These are phyloP conservation scores for Ardeotis arabs DNA, from an alignment of 2,113 vertebrate species.

Conservation along the genomic window DNA sequence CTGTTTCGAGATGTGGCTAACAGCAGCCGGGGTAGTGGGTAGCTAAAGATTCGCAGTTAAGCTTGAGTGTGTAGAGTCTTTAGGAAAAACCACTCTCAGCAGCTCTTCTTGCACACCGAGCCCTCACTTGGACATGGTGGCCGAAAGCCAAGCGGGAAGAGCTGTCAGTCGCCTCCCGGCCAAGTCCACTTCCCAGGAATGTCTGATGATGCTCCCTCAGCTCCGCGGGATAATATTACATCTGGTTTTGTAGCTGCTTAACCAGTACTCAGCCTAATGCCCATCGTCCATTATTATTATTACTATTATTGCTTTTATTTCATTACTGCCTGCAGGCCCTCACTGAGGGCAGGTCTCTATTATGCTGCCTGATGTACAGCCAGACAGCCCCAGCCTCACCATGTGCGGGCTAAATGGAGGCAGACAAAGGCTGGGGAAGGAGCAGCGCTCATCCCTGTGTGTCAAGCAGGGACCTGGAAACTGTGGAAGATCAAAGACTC, in stretches of 20 bases:
- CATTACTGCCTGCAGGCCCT: slow-evolving; percentile 55
- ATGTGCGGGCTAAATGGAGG: slow-evolving; percentile 8
- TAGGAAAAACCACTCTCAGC: neutral
- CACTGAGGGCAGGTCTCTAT: slow-evolving; percentile 9
- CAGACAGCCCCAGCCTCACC: slow-evolving; percentile 27
- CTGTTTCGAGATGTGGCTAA: neutral
- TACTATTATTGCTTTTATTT: slow-evolving; percentile 64
- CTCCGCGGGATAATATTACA: slow-evolving; percentile 50
- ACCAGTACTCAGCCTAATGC: slow-evolving; percentile 65
- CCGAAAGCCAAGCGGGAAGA: neutral
- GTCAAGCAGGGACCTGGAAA: neutral
- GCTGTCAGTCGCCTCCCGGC: neutral
- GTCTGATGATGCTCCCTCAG: slow-evolving; percentile 44
- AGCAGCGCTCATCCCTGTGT: neutral
- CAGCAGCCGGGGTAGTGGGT: neutral
- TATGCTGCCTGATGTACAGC: slow-evolving; percentile 46
- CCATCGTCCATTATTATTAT: slow-evolving; percentile 67
- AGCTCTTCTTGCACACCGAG: neutral
- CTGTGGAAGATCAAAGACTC: neutral
- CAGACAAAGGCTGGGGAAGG: slow-evolving; percentile 35
- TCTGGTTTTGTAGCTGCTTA: slow-evolving; percentile 54
- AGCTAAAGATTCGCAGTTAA: neutral
- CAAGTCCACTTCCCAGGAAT: slow-evolving; percentile 49
- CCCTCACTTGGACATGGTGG: neutral
- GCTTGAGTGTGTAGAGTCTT: rapidly evolving